These are phyloP conservation scores for Acanthosoma haemorrhoidale DNA, from an alignment of 2,888 invertebrate species.

Conservation along the genomic window DNA sequence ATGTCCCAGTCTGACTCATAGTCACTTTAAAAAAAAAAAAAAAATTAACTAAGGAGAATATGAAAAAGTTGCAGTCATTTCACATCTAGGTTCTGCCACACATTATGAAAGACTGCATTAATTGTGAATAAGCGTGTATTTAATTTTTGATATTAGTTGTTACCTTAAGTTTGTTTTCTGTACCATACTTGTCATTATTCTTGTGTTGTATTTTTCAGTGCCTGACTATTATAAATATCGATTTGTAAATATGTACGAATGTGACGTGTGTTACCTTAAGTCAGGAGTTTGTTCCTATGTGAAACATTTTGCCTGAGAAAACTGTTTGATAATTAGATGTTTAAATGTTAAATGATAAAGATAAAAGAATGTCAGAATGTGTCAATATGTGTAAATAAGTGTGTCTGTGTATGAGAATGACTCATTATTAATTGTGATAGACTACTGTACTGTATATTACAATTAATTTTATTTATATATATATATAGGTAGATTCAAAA, in stretches of 20 bases:
- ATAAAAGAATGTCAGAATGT: not conserved
- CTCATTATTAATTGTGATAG: slow-evolving; percentile 22
- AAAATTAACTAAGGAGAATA: not conserved
- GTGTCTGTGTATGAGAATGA: not conserved
- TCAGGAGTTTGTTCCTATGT: slow-evolving; percentile 4
- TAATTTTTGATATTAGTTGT: slow-evolving; percentile 28
- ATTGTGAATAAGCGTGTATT: slow-evolving; percentile 26
- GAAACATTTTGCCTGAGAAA: slow-evolving; percentile 4
- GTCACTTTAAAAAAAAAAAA: not conserved
- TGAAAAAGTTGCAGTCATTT: slow-evolving; percentile 3
- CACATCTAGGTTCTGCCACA: not conserved
- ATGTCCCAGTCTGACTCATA: not conserved
- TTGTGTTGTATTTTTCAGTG: slow-evolving; percentile 2
- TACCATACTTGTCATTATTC: slow-evolving; percentile 15
- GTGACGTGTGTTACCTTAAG: slow-evolving; percentile 26
- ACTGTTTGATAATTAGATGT: not conserved
- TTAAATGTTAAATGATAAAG: not conserved
- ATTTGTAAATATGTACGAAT: slow-evolving; percentile 20
- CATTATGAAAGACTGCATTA: slow-evolving; percentile 22
- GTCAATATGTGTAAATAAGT: slow-evolving; percentile 12
- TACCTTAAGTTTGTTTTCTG: slow-evolving; percentile 24
- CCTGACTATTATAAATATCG: slow-evolving; percentile 13
- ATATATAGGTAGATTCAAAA: slow-evolving; percentile 9
- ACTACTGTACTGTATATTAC: slow-evolving; percentile 19
- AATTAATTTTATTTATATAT: slow-evolving; percentile 16